phyloP scores from a whole-genome alignment of 2,888 invertebrate species.

The Scaptomyza tumidula region DNA sequence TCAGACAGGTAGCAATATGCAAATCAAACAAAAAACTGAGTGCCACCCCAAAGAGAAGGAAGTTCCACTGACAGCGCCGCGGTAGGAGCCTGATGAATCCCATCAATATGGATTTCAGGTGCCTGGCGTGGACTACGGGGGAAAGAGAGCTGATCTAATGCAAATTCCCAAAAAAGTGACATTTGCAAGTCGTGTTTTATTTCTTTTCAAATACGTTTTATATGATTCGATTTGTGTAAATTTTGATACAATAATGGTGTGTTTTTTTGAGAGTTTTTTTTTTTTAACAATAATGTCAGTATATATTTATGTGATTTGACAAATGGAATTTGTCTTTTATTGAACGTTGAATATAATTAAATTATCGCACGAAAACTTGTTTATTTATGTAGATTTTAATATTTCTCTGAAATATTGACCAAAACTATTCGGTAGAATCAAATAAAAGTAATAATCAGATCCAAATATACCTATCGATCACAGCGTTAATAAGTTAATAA shows the following conservation, averaged over 20 bases:
- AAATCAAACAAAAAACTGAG: constrained; percentile 68
- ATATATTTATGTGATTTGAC: not conserved
- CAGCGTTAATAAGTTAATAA: no score
- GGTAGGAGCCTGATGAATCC: constrained; percentile 20
- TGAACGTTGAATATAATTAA: no score
- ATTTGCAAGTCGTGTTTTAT: constrained; percentile 29
- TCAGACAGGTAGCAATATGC: constrained; percentile 77
- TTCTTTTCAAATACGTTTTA: constrained; percentile 21
- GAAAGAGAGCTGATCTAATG: constrained; percentile 54
- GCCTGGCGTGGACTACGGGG: constrained; percentile 25
- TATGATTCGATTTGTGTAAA: constrained; percentile 9
- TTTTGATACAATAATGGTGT: constrained; percentile 1
- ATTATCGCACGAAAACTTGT: not conserved
- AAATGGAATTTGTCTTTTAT: no score
- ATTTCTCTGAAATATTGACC: no score
- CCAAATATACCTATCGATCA: no score
- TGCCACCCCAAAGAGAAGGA: constrained; percentile 33
- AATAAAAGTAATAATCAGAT: no score
- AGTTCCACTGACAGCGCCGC: constrained; percentile 38
- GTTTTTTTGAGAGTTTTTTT: not conserved
- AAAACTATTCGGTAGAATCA: no score
- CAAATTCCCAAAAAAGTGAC: constrained; percentile 54
- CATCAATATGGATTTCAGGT: constrained; percentile 66
- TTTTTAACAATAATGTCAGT: not conserved
- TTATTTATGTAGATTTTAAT: no score